phyloP scores from a whole-genome alignment of 2,888 invertebrate species.

The Acronicta leporina region DNA sequence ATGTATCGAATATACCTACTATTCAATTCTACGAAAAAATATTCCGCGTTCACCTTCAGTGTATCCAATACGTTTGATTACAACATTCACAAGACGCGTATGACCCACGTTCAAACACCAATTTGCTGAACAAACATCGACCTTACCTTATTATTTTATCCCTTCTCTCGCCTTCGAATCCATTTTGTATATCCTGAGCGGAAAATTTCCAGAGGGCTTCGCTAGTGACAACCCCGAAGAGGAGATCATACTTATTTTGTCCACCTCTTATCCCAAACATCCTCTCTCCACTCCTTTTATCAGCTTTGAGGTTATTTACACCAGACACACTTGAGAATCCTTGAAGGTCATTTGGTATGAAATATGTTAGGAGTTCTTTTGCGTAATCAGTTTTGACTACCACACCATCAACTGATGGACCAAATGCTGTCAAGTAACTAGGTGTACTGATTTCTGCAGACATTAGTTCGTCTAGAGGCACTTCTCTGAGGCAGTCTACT shows the following conservation, averaged over 20 bases:
- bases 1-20: constrained; percentile 13
- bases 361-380: constrained; percentile 93
- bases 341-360: constrained; percentile 91
- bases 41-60: constrained; percentile 51
- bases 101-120: constrained; percentile 74
- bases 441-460: constrained; percentile 94
- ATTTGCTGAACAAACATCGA: constrained; percentile 83
- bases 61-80: constrained; percentile 68
- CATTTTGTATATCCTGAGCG: constrained; percentile 94
- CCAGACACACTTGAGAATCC: constrained; percentile 90
- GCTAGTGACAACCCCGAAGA: constrained; percentile 97
- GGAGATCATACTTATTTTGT: constrained; percentile 93
- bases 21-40: constrained; percentile 28
- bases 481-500: constrained; percentile 95
- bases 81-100: constrained; percentile 61
- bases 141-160: constrained; percentile 93
- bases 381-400: constrained; percentile 97
- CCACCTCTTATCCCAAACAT: constrained; percentile 88
- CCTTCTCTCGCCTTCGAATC: constrained; percentile 96
- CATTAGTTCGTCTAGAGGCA: constrained; percentile 92
- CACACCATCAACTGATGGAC: constrained; percentile 98
- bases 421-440: constrained; percentile 95
- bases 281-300: constrained; percentile 90
- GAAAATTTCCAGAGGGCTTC: constrained; percentile 97
- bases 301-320: constrained; percentile 88